Percentiles rank a stretch among this genome's conserved stretches.
Conservation (phyloP, 2,888 invertebrate genomes). For the Pandemis corylana region DNA sequence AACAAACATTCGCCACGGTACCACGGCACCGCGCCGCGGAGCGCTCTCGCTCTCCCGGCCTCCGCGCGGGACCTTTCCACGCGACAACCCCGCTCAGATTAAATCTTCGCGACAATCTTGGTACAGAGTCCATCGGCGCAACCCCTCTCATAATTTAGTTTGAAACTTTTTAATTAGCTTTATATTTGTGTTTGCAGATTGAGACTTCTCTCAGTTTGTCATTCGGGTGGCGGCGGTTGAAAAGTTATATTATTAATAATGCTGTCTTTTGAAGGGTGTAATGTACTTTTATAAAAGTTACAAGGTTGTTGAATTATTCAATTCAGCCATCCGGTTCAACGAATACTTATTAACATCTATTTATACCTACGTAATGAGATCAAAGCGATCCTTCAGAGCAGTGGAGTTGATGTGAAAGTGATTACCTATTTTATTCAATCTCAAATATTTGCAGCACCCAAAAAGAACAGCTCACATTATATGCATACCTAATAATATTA, state of each 20-base stretch:
- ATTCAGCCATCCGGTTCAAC: slow-evolving; percentile 6
- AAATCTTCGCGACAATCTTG: slow-evolving; percentile 80
- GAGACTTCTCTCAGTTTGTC: slow-evolving; percentile 81
- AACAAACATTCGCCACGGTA: slow-evolving; percentile 74
- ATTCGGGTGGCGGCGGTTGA: slow-evolving; percentile 74
- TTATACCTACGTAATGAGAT: neutral
- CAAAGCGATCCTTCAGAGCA: neutral
- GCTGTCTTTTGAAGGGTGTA: slow-evolving; percentile 51
- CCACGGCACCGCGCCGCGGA: slow-evolving; percentile 58
- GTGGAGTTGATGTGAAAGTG: neutral
- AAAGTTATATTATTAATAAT: slow-evolving; percentile 80
- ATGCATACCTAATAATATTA: no score
- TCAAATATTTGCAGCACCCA: no score
- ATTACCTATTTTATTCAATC: no score
- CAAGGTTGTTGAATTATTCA: slow-evolving; percentile 35
- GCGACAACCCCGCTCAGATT: slow-evolving; percentile 73
- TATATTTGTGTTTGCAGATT: slow-evolving; percentile 85
- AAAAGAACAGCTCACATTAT: no score
- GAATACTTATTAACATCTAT: slow-evolving; percentile 7
- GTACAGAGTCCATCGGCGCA: slow-evolving; percentile 78
- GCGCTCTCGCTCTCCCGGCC: slow-evolving; percentile 46
- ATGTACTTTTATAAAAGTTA: slow-evolving; percentile 42
- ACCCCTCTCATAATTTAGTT: slow-evolving; percentile 85
- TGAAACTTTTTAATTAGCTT: slow-evolving; percentile 85
- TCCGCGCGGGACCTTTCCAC: slow-evolving; percentile 63